A percentile compares a stretch with the other conserved stretches of the same genome.
phyloP scores from a whole-genome alignment of 1,140 invertebrate genomes.

The Penaeus indicus region DNA sequence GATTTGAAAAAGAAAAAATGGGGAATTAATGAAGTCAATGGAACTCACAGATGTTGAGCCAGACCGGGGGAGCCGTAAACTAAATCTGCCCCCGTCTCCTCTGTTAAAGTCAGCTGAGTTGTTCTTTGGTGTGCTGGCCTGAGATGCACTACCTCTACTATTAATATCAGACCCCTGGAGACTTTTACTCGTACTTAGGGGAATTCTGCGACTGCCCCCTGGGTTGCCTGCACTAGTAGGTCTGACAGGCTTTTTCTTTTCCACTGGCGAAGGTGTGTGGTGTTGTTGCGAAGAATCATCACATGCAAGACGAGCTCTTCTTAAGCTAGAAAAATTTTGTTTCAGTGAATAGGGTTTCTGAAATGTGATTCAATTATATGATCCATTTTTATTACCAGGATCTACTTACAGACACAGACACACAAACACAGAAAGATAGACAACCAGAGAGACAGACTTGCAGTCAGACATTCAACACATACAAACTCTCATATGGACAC shows the following conservation, averaged over 20 bases:
- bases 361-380: too few relatives aligned
- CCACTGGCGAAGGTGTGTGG: conserved; percentile 66
- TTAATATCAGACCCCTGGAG: conserved; percentile 7
- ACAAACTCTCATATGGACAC: too few relatives aligned
- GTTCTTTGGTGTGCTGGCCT: conserved; percentile 40
- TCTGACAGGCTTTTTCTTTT: conserved; percentile 65
- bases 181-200: conserved; percentile 63
- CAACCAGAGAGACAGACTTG: too few relatives aligned
- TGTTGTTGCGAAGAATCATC: conserved; percentile 62
- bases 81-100: conserved; percentile 78
- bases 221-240: conserved; percentile 55
- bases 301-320: conserved; percentile 65
- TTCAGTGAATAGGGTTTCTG: too few relatives aligned
- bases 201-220: conserved; percentile 33
- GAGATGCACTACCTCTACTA: background rate
- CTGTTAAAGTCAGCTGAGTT: conserved; percentile 72
- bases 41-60: conserved; percentile 62
- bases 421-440: too few relatives aligned
- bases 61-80: conserved; percentile 73
- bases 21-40: background rate
- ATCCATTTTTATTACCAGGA: too few relatives aligned
- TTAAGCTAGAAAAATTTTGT: conserved; percentile 55
- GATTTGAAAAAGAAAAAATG: too few relatives aligned
- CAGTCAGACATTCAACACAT: too few relatives aligned
- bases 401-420: too few relatives aligned